phyloP scores from a whole-genome alignment of 2,113 vertebrate species.

The Ramphastos sulfuratus region DNA sequence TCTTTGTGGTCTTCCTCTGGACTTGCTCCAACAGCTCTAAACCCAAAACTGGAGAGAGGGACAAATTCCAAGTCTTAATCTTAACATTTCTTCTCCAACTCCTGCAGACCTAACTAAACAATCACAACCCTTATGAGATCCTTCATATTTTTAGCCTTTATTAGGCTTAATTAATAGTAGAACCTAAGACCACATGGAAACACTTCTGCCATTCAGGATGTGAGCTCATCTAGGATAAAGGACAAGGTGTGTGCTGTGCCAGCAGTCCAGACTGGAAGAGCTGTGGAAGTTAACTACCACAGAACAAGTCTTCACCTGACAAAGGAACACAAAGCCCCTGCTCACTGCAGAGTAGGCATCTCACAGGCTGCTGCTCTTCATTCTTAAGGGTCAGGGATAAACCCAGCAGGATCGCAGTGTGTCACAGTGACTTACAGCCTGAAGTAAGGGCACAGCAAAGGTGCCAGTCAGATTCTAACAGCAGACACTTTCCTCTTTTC shows the following conservation, averaged over 20 bases:
- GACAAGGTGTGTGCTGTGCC: accelerated
- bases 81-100: neutral
- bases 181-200: accelerated
- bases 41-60: neutral
- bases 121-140: neutral
- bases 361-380: neutral
- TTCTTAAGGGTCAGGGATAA: neutral
- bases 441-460: neutral
- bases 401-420: neutral
- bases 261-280: neutral
- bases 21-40: neutral
- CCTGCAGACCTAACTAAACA: neutral
- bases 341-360: neutral
- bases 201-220: neutral
- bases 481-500: neutral
- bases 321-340: neutral
- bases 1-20: too few relatives aligned
- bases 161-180: neutral
- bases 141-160: neutral
- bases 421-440: neutral
- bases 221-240: neutral
- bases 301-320: neutral
- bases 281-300: neutral
- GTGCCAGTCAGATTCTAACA: conserved; percentile 17
- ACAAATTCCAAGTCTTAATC: neutral